A percentile compares a stretch with the other conserved stretches of the same genome.
phyloP scores from a whole-genome alignment of 2,113 vertebrate species.

The Heterotilapia buettikoferi region DNA sequence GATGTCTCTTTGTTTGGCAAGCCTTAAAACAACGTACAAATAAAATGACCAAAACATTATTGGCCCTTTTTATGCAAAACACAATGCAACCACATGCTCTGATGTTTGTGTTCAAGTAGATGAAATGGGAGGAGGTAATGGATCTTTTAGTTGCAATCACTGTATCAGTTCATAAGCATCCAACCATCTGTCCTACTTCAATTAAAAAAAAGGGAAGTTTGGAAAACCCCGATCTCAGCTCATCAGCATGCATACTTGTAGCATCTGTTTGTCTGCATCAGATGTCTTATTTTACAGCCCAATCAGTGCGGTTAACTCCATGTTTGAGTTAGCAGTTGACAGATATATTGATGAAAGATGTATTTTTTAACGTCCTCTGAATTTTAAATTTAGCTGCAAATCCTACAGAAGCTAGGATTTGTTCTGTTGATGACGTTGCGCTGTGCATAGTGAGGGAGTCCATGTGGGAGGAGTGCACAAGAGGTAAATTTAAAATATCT shows the following conservation, averaged over 20 bases:
- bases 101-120: not conserved
- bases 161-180: not conserved
- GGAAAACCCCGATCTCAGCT: constrained; percentile 14
- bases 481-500: not conserved
- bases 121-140: not conserved
- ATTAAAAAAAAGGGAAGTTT: constrained; percentile 9
- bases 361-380: not conserved
- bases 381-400: not conserved
- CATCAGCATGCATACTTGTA: not conserved
- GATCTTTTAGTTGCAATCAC: not conserved
- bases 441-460: not conserved
- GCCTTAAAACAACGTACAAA: not conserved
- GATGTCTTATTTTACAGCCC: not conserved
- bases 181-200: not conserved
- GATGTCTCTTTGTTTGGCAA: not conserved
- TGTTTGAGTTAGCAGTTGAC: not conserved
- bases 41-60: not conserved
- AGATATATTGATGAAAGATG: not conserved
- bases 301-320: not conserved
- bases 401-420: not conserved
- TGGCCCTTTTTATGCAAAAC: not conserved
- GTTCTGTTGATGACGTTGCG: not conserved
- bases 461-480: not conserved
- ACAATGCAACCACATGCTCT: not conserved
- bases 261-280: not conserved